Conservation (phyloP, 2,113 vertebrate species). For the Hassar affinis region DNA sequence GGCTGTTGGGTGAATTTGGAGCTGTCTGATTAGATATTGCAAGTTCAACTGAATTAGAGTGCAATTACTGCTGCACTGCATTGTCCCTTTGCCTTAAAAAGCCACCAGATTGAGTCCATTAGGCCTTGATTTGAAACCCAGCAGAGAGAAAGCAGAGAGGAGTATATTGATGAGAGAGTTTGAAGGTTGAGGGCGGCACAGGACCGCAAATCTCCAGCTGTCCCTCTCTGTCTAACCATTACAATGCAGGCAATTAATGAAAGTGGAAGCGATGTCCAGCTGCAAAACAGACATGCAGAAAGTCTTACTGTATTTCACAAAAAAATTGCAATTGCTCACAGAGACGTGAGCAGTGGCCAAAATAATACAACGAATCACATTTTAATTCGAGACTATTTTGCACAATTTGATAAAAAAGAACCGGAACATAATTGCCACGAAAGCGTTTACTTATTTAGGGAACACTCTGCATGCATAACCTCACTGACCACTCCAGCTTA, state of each 20-base stretch:
- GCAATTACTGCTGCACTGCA: slow-evolving; percentile 59
- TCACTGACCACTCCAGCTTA: slow-evolving; percentile 7
- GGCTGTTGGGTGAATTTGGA: slow-evolving; percentile 57
- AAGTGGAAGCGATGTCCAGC: slow-evolving; percentile 3
- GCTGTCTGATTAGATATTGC: slow-evolving; percentile 65
- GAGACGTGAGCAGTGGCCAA: not conserved
- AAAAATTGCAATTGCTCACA: not conserved
- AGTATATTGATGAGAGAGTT: slow-evolving; percentile 34
- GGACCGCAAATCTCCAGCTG: slow-evolving; percentile 41
- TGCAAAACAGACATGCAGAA: slow-evolving; percentile 12
- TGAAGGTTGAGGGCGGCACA: not conserved
- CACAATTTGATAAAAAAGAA: not conserved
- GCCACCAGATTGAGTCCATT: slow-evolving; percentile 60
- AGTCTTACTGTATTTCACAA: not conserved
- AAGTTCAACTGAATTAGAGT: slow-evolving; percentile 65
- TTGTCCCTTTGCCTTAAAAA: slow-evolving; percentile 62
- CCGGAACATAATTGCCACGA: not conserved
- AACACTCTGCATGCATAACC: slow-evolving; percentile 16
- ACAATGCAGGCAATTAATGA: slow-evolving; percentile 42
- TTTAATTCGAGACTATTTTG: not conserved
- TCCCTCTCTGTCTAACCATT: slow-evolving; percentile 40
- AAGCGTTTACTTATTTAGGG: not conserved
- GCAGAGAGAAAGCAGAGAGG: slow-evolving; percentile 45
- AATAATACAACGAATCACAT: not conserved
- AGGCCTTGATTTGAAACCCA: slow-evolving; percentile 60